These are phyloP conservation scores for Taxidea taxus DNA, from an alignment of 2,113 vertebrate genomes.

Conservation along the genomic window DNA sequence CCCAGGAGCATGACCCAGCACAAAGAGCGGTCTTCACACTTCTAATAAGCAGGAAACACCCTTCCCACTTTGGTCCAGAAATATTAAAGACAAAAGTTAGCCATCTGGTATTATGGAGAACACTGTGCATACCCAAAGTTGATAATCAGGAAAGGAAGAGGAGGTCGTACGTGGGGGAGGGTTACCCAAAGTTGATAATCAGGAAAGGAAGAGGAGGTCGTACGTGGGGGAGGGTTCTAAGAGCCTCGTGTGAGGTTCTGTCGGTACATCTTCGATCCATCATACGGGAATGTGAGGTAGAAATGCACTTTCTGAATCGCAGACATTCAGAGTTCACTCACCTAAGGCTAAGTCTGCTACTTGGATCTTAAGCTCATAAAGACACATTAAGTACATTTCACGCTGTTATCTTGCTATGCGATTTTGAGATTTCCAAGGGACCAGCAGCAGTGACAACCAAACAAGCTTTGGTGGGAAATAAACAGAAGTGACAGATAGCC, in stretches of 20 bases:
- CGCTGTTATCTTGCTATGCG: background rate
- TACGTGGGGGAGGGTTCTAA: too few species aligned
- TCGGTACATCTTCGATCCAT: background rate
- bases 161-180: too few species aligned
- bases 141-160: too few species aligned
- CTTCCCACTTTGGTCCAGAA: too few species aligned
- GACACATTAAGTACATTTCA: background rate
- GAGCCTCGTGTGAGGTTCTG: rapidly evolving
- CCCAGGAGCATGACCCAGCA: background rate
- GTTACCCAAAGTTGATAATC: too few species aligned
- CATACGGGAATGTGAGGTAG: rapidly evolving
- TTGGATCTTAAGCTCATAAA: background rate
- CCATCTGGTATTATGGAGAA: too few species aligned
- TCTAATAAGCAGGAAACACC: background rate
- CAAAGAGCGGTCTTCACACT: background rate
- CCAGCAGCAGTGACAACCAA: background rate
- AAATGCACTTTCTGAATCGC: background rate
- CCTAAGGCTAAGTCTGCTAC: background rate
- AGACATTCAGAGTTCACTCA: background rate
- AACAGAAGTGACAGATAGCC: background rate
- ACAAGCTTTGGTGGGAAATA: background rate
- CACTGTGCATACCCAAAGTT: too few species aligned
- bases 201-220: too few species aligned
- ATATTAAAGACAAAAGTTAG: too few species aligned
- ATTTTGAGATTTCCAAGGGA: background rate